phyloP scores from a whole-genome alignment of 1,140 invertebrate genomes.

The Saccostrea cuccullata region DNA sequence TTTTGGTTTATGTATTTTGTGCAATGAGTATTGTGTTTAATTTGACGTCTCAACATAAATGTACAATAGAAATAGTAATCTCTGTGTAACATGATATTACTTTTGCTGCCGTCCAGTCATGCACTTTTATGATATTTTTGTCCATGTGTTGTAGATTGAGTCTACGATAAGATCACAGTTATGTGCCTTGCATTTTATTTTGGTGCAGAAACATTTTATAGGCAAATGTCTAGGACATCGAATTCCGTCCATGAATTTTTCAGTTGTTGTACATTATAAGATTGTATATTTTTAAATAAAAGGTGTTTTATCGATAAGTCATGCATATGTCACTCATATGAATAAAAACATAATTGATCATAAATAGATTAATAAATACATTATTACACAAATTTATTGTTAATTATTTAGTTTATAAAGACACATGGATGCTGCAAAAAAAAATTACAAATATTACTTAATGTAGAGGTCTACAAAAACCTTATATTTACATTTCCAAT shows the following conservation, averaged over 20 bases:
- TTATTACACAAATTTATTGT: background rate
- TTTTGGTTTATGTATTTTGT: background rate
- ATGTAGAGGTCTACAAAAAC: no score
- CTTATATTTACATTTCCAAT: no score
- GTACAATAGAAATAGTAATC: background rate
- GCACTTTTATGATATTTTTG: background rate
- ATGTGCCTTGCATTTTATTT: background rate
- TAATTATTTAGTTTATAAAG: background rate
- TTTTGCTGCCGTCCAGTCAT: background rate
- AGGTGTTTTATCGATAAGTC: background rate
- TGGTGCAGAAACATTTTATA: background rate
- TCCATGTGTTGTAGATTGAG: background rate
- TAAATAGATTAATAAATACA: background rate
- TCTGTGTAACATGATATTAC: background rate
- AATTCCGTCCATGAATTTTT: background rate
- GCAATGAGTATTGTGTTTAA: background rate
- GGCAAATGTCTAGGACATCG: background rate
- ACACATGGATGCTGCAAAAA: no score
- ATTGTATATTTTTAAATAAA: background rate
- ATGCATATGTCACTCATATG: background rate
- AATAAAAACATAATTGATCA: background rate
- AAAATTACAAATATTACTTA: no score
- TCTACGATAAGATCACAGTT: background rate
- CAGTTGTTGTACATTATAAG: background rate
- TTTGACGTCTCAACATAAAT: background rate